Evolutionary conservation across 2,797 vertebrate species (phyloP), one percentile per base, ranked within the genome.

Genomic region (Setipinna tenuifilis): DNA sequence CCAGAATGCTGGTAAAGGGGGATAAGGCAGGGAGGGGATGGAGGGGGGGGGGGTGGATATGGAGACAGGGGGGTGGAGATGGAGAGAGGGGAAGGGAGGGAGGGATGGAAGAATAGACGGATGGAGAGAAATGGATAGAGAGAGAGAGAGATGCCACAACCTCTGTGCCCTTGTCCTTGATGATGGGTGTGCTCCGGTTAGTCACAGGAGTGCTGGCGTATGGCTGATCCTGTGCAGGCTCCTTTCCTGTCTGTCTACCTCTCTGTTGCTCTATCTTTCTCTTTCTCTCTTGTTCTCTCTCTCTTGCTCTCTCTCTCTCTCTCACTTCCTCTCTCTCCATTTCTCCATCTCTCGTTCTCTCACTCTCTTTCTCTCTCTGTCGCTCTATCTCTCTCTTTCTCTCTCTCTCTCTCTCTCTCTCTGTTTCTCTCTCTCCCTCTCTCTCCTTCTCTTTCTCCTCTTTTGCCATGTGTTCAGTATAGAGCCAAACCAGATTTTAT

Each of bases 311-410:
- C 28, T 0, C 65, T 35, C 16, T 16, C 12, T 71, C 28, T 71
- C 65, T 71, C 50, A 9, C 62, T 65, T 5, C 7, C 19, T 62
- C 21, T 23, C 59, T 62, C 4, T 62, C 59, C 23, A 21, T 23
- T 0, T 62, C 59, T 6, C 21, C 3, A 14, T 6, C 12, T 68
- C 25, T 68, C 65, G 83, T 80, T 84, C 88, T 94, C 92, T 94
- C 62, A 95, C 93, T 93, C 90, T 9, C n/a, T 17, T 14, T 12
- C 50, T 16, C 10, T 54, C 50, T 41, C 35, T 41, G 2, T 41
- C 35, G 2, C 35, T 41, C 35, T 2, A 2, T 41, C 35, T 2
- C 35, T 41, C 35, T 41, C 2, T 41, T 5, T 41, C 35, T 41
- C 35, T 41, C 35, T 41, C 35, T 41, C 5, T 41, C 35, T 41